Evolutionary conservation across 1,140 invertebrate genomes (phyloP), one percentile per base, ranked within the genome.

Genomic region (Sitophilus oryzae): DNA sequence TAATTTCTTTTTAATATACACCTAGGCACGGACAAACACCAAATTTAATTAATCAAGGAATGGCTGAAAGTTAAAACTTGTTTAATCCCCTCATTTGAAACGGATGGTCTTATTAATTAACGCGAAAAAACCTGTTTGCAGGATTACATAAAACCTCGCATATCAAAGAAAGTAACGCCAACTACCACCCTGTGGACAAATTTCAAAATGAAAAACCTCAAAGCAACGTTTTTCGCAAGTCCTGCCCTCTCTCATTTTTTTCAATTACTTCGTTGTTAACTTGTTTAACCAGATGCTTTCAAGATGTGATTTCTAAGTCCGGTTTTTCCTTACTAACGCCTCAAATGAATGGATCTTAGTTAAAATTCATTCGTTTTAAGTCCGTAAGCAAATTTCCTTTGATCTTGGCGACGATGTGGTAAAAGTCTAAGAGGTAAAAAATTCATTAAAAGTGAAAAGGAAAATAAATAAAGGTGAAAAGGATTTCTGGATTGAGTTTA

Each of bases 361-460:
- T 55, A 55, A 55, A 55, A 55, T 55, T 55, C 44, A 48, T 55
- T 55, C 52, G 38, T 34, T 55, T 55, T 41, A 48, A 46, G 35
- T 15, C 52, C 44, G 21, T 21, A 34, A 23, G 44, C 45, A 42
- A 40, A 55, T 34, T 47, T 42, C 22, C 52, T 55, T 55, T 55
- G 52, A 55, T 55, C 52, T 55, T 35, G 10, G 37, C 22, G 44
- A 37, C 35, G 44, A 55, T 55, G 52, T 48, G 38, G 44, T 55
- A 34, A 47, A 55, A 48, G 22, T 55, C 42, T 41, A 41, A 47
- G 45, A 43, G 45, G 52, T 55, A 48, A 55, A 55, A 47, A 55
- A 55, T 55, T 55, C 52, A 55, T 55, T 55, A 55, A 55, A 55
- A 48, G 42, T 55, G 35, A 48, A 52, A 55, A 55, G 44, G 34